These are phyloP conservation scores for Vesta saturnalis DNA, from an alignment of 2,888 invertebrate species.

Conservation along the genomic window DNA sequence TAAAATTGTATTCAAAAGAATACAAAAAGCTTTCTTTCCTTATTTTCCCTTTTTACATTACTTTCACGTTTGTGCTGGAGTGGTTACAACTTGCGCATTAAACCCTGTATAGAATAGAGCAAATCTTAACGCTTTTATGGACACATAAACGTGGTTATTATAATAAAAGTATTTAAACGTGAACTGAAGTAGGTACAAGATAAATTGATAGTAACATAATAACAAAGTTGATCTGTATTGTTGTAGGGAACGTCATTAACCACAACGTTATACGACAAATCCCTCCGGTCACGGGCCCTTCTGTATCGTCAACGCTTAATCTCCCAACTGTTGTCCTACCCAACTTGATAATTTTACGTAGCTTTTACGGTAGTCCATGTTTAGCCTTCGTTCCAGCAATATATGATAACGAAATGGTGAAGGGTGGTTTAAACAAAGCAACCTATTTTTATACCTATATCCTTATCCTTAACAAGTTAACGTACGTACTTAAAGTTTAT, in stretches of 20 bases:
- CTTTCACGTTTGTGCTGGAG: neutral
- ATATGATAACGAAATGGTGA: neutral
- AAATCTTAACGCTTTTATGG: neutral
- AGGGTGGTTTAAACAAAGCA: neutral
- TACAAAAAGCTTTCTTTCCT: neutral
- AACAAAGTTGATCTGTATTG: constrained; percentile 4
- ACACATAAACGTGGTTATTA: neutral
- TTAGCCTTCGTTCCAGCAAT: neutral
- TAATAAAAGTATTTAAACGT: neutral
- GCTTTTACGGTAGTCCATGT: constrained; percentile 4
- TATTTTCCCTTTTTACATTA: neutral
- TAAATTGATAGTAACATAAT: neutral
- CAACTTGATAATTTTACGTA: constrained; percentile 30
- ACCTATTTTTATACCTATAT: neutral
- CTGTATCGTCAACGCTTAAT: constrained; percentile 28
- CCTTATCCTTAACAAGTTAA: no score
- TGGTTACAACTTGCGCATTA: neutral
- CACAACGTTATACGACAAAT: constrained; percentile 28
- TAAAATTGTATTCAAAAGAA: constrained; percentile 53
- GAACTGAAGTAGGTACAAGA: neutral
- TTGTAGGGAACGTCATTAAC: constrained; percentile 18
- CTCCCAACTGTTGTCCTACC: constrained; percentile 25
- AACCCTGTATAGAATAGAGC: neutral
- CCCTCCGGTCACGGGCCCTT: constrained; percentile 26
- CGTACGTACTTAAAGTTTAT: no score